These are phyloP conservation scores for Exephanes ischioxanthus DNA, from an alignment of 2,888 invertebrate genomes.

Conservation along the genomic window DNA sequence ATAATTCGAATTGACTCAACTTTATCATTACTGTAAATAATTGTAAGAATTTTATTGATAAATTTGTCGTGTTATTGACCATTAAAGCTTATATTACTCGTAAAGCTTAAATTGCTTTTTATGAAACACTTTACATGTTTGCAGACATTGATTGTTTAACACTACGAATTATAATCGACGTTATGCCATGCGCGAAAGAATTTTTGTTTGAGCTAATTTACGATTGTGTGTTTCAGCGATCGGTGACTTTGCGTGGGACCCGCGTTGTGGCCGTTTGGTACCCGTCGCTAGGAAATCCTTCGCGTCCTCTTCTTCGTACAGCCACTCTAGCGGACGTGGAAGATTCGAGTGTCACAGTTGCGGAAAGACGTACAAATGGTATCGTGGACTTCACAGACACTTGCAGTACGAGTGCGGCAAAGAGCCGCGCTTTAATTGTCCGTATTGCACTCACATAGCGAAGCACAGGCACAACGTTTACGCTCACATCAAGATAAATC, in stretches of 20 bases:
- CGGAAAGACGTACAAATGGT: conserved; percentile 87
- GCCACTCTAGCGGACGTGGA: conserved; percentile 71
- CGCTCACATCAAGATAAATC: conserved; percentile 52
- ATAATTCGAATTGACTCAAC: not conserved
- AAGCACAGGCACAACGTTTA: conserved; percentile 57
- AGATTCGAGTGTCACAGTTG: conserved; percentile 86
- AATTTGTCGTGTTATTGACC: not conserved
- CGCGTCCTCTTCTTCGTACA: conserved; percentile 48
- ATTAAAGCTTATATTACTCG: not conserved
- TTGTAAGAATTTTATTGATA: conserved; percentile 1
- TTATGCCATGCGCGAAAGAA: not conserved
- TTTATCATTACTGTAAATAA: not conserved
- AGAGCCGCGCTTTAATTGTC: conserved; percentile 73
- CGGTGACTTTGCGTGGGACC: conserved; percentile 29
- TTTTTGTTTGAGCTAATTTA: conserved; percentile 20
- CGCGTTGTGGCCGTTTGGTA: conserved; percentile 20
- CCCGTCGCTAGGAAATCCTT: not conserved
- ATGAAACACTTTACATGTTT: not conserved
- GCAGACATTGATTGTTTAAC: not conserved
- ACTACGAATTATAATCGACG: not conserved
- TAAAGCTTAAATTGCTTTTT: not conserved
- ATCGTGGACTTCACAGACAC: conserved; percentile 86
- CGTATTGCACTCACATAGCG: conserved; percentile 57
- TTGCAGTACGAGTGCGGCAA: conserved; percentile 77
- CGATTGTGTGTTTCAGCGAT: conserved; percentile 36